Base-by-base conservation (phyloP, 2,888 invertebrate genomes). In the Agrotis clavis region DNA sequence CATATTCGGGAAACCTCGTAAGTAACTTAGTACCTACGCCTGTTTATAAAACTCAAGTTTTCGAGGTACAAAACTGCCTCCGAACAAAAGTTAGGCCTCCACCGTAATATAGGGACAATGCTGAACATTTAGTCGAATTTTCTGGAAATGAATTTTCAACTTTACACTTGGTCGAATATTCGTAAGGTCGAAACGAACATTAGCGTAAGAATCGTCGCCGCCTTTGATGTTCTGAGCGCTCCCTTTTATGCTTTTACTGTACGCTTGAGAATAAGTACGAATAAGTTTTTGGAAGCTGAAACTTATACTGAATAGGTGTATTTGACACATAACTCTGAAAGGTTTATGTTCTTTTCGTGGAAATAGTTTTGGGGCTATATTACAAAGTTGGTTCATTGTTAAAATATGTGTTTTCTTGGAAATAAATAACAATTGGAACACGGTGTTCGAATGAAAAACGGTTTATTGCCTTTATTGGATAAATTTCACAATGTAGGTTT, bases 111-210 rank as follows among this genome's bases (percentile, higher is more conserved):
- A 77, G 69, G 79, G 83, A 87, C 86, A 86, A 85, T 83, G 82
- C 84, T 57, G 65, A 86, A 75, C 73, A 83, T 88, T 85, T 82
- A 82, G 79, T 75, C 53, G 80, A 77, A 81, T 84, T 85, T 82
- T 80, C 77, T 79, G 59, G 77, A 77, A 86, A 85, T 81, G 78
- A 82, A 87, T 85, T 88, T 84, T 82, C 82, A 79, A 81, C 82
- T 88, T 88, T 78, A 79, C 81, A 80, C 85, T 80, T 70, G 83
- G 79, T 63, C 78, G 81, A 85, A 81, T 85, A 85, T 85, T 86
- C 64, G 81, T 84, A 84, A 84, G 81, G 78, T 78, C 82, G 72
- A 56, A 63, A 59, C 62, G 71, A 77, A 86, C 80, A 86, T 83
- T 79, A 83, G 74, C 66, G 65, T 77, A 83, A 81, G 80, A 77